Evolutionary conservation across 2,797 vertebrate species (phyloP).

Genomic region (Remorina albescens): DNA sequence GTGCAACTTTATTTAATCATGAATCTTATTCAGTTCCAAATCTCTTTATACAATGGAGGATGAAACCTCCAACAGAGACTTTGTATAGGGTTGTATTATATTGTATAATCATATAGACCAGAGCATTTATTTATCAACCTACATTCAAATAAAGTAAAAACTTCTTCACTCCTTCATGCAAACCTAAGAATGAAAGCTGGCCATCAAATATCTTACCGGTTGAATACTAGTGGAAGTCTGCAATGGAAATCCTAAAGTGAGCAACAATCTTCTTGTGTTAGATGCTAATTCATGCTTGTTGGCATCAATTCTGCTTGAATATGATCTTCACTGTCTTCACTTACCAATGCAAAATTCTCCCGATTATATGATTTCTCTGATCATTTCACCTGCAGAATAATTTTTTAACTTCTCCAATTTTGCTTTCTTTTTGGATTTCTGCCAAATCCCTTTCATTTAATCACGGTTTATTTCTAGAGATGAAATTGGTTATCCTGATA

Average conservation of each 20-base stretch:
- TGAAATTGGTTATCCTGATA: neutral
- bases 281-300: too few species aligned
- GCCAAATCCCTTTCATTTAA: neutral
- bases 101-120: neutral
- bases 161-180: too few species aligned
- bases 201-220: too few species aligned
- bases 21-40: neutral
- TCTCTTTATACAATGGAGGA: neutral
- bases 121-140: too few species aligned
- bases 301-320: neutral
- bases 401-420: neutral
- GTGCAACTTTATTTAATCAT: neutral
- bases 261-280: too few species aligned
- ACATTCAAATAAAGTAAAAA: too few species aligned
- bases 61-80: too few species aligned
- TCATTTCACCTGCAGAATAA: neutral
- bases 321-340: neutral
- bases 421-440: neutral
- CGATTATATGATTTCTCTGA: neutral
- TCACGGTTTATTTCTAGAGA: neutral
- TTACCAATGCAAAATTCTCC: neutral
- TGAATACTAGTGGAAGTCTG: too few species aligned
- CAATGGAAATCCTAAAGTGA: too few species aligned
- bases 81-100: neutral
- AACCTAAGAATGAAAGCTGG: too few species aligned